Evolutionary conservation across 2,113 vertebrate genomes (phyloP).

Genomic region (Sander vitreus): DNA sequence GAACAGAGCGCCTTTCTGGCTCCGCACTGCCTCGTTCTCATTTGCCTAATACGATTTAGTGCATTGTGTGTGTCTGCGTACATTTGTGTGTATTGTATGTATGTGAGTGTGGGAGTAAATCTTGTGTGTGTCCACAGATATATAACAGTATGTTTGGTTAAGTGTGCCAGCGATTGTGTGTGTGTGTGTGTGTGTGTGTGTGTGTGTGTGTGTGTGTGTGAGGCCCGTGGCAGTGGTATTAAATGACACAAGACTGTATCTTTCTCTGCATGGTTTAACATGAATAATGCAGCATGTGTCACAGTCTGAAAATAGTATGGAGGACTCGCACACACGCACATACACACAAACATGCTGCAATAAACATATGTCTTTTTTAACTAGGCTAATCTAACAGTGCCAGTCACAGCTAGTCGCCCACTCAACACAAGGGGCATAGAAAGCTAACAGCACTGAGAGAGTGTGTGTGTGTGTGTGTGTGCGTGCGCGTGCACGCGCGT

Average conservation of each 20-base stretch:
- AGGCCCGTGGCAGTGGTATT: constrained; percentile 46
- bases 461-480: neutral
- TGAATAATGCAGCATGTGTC: constrained; percentile 65
- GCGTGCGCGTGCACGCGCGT: neutral
- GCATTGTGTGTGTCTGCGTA: constrained; percentile 33
- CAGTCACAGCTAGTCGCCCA: constrained; percentile 71
- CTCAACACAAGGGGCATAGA: constrained; percentile 63
- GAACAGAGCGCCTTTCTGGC: constrained; percentile 53
- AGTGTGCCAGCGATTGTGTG: constrained; percentile 23
- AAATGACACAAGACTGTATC: constrained; percentile 42
- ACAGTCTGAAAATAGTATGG: constrained; percentile 69
- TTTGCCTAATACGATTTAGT: constrained; percentile 78
- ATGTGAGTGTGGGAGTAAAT: constrained; percentile 28
- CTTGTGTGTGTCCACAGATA: constrained; percentile 5
- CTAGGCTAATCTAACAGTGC: constrained; percentile 73
- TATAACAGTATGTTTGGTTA: constrained; percentile 28
- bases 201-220: constrained; percentile 26
- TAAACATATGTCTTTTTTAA: constrained; percentile 69
- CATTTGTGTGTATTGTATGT: constrained; percentile 30
- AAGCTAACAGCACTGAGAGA: constrained; percentile 41
- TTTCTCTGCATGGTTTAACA: constrained; percentile 56
- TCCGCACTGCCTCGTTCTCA: constrained; percentile 54
- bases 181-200: constrained; percentile 9
- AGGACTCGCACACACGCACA: constrained; percentile 29
- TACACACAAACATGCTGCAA: constrained; percentile 17